Evolutionary conservation across 2,113 vertebrate genomes (phyloP), one percentile per base, ranked within the genome.

Genomic region (Sterrhoptilus dennistouni): DNA sequence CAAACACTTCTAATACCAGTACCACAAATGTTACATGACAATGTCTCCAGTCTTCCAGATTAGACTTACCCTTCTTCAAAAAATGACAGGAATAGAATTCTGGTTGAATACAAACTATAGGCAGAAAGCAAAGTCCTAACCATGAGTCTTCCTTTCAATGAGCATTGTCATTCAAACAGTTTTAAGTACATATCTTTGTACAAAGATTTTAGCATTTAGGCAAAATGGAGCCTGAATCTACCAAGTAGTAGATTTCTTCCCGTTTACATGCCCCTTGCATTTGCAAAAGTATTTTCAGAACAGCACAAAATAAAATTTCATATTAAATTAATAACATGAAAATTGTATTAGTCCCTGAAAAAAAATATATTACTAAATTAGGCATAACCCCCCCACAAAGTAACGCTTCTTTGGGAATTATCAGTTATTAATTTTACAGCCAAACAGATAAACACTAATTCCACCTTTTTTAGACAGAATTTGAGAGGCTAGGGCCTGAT

Each of bases 41-140:
- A n/a, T 19, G 12, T 35, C 23, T 81, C 52, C 36, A 89, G 49
- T 71, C 42, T 13, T 82, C 24, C 27, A 35, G 11, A 61, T n/a
- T 20, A 74, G 23, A 40, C 18, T 56, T 20, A 36, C 5, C 2
- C 7, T 53, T 77, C 40, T 84, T 61, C 0, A 0, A 78, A 69
- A 87, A 31, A 16, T 66, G 17, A 38, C 16, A 53, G 12, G 25
- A 78, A n/a, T 11, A 52, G 23, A 93, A 82, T 56, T 47, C 17
- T 38, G 11, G 16, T 44, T 81, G 8, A 52, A 57, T 36, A 57
- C 17, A 87, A 90, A 61, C 17, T 29, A 71, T 1, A 47, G 27
- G 8, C 23, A 93, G 52, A 89, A 89, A 78, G 36, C 4, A 20
- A 89, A 75, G 15, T 47, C 44, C 52, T 78, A 65, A 75, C 10